A percentile compares a stretch with the other conserved stretches of the same genome.
These are phyloP conservation scores for Capreolus pygargus DNA, from an alignment of 2,113 vertebrate species.

Conservation along the genomic window DNA sequence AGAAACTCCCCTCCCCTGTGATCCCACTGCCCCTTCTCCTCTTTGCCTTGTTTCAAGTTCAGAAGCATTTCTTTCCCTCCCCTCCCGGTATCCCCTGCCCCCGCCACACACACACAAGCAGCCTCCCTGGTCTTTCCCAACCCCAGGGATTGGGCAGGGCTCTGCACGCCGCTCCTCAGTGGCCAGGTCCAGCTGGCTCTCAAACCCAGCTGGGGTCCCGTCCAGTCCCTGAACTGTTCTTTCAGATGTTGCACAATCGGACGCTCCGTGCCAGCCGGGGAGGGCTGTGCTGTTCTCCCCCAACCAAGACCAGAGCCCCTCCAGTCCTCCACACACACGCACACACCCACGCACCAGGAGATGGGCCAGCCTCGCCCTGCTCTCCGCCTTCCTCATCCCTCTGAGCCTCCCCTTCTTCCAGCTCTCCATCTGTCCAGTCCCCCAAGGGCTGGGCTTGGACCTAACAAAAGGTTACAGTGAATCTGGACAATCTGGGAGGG, in stretches of 20 bases:
- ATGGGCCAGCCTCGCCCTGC: not conserved
- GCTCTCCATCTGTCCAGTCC: not conserved
- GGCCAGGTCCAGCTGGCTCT: constrained; percentile 56
- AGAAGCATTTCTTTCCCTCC: not conserved
- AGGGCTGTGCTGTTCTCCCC: not conserved
- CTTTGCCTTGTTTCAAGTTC: not conserved
- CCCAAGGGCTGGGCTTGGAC: constrained; percentile 13
- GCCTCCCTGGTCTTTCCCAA: constrained; percentile 13
- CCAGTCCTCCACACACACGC: not conserved
- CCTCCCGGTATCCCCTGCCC: not conserved
- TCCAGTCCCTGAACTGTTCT: constrained; percentile 40
- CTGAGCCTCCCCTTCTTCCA: not conserved
- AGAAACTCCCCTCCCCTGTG: not conserved
- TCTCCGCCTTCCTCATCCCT: not conserved
- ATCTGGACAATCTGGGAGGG: not conserved
- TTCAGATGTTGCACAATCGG: constrained; percentile 39
- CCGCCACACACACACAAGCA: not conserved
- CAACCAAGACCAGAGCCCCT: not conserved
- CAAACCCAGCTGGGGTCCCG: not conserved
- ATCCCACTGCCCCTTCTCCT: not conserved
- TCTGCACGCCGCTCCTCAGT: not conserved
- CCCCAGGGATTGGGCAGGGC: constrained; percentile 14
- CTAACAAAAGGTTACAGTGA: not conserved
- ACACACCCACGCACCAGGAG: constrained; percentile 13
- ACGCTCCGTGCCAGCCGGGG: constrained; percentile 23